Conservation (phyloP, 1,140 invertebrate species). For the roundworm (Caenorhabditis elegans) region WBcel235 BX284603.4:4032501-4033000, state of each 20-base stretch:
- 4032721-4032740: conserved; percentile 46
- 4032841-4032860: no score
- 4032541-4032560: conserved; percentile 76
- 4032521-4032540: conserved; percentile 76
- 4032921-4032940: no score
- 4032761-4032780: conserved; percentile 81
- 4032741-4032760: conserved; percentile 60
- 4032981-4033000: no score
- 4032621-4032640: conserved; percentile 69
- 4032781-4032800: conserved; percentile 89
- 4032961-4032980: no score
- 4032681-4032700: conserved; percentile 73
- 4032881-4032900: no score
- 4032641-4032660: background rate
- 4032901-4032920: no score
- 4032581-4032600: conserved; percentile 78
- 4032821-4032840: no score
- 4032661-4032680: conserved; percentile 40
- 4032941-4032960: no score
- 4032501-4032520: conserved; percentile 74
- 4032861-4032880: no score
- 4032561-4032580: conserved; percentile 76
- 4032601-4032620: conserved; percentile 86
- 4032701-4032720: conserved; percentile 73
- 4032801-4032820: conserved; percentile 77